Conservation (phyloP, 2,113 vertebrate genomes). For the Phalacrocorax carbo region DNA sequence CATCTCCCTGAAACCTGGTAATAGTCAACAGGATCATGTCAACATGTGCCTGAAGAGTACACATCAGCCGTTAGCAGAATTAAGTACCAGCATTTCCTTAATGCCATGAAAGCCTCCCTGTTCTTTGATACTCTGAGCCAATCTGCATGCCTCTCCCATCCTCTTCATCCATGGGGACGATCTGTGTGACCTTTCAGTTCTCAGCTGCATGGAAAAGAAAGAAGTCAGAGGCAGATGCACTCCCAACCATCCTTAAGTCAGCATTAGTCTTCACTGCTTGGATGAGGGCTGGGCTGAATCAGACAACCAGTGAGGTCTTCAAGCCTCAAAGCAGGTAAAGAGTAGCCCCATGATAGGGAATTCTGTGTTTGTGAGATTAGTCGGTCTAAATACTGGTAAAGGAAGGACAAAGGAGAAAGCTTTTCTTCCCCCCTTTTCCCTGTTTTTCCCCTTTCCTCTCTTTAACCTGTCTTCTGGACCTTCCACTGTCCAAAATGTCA, state of each 20-base stretch:
- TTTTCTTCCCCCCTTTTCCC: no score
- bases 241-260: background rate
- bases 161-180: background rate
- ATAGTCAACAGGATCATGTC: background rate
- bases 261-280: background rate
- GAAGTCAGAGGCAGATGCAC: background rate
- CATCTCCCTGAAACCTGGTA: background rate
- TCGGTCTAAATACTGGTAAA: background rate
- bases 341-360: fast-evolving
- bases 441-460: background rate
- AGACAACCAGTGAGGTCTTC: background rate
- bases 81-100: background rate
- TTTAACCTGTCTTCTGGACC: background rate
- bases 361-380: background rate
- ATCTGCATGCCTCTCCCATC: background rate
- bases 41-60: background rate
- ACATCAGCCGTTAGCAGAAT: background rate
- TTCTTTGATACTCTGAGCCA: background rate
- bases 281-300: background rate
- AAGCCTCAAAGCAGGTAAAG: background rate
- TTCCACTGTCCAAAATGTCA: background rate
- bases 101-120: background rate
- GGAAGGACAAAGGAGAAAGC: background rate
- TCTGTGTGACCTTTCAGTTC: fast-evolving
- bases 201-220: background rate